phyloP scores from a whole-genome alignment of 2,113 vertebrate species.

The Capreolus pygargus region DNA sequence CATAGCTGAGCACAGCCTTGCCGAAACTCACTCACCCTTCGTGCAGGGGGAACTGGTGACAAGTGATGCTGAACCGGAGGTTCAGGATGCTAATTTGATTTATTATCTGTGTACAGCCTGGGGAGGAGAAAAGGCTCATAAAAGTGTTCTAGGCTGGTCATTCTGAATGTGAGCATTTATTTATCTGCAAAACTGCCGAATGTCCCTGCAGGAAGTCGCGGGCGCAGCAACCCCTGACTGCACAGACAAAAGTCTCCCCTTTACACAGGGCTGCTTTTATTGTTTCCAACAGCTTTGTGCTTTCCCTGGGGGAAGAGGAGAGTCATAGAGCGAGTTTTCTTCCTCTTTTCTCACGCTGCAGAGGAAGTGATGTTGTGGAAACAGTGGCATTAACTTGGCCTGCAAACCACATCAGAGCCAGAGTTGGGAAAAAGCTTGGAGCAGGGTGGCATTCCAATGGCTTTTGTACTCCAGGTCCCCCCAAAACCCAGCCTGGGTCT shows the following conservation, averaged over 20 bases:
- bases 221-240: slow-evolving; percentile 59
- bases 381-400: slow-evolving; percentile 58
- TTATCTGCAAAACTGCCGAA: slow-evolving; percentile 69
- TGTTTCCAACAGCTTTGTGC: slow-evolving; percentile 72
- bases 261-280: slow-evolving; percentile 66
- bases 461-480: not conserved
- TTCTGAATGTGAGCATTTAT: slow-evolving; percentile 72
- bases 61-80: slow-evolving; percentile 44
- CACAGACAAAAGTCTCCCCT: slow-evolving; percentile 72
- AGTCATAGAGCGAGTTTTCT: slow-evolving; percentile 58
- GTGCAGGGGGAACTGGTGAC: not conserved
- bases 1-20: not conserved
- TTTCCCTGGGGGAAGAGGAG: slow-evolving; percentile 70
- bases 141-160: slow-evolving; percentile 73
- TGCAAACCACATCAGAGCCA: not conserved
- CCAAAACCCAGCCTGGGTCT: not conserved
- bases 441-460: not conserved
- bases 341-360: slow-evolving; percentile 75
- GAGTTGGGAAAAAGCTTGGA: not conserved
- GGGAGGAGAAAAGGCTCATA: slow-evolving; percentile 71
- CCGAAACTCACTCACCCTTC: not conserved
- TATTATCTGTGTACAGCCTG: slow-evolving; percentile 72
- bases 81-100: slow-evolving; percentile 72
- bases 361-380: slow-evolving; percentile 74
- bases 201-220: slow-evolving; percentile 71